Conservation (phyloP, 1,140 invertebrate species). For the Meteorus sp. region DNA sequence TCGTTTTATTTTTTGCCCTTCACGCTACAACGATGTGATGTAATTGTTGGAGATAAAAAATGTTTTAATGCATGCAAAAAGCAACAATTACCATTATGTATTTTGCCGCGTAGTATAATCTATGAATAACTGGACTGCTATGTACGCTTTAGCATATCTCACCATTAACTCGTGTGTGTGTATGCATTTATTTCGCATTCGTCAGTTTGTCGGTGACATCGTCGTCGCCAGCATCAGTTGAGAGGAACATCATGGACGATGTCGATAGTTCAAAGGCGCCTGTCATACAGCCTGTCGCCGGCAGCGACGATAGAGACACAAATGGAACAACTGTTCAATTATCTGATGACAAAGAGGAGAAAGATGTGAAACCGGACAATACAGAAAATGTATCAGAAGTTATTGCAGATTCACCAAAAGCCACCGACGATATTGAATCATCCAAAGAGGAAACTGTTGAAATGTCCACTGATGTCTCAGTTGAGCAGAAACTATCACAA, state of each 20-base stretch:
- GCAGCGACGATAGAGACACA: too few relatives aligned
- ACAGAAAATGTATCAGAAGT: conserved; percentile 47
- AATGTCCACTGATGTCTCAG: too few relatives aligned
- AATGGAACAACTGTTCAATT: too few relatives aligned
- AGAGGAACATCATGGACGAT: conserved; percentile 22
- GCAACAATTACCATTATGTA: conserved; percentile 16
- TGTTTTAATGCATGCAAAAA: neutral
- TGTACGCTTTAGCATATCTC: neutral
- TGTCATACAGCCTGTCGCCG: neutral
- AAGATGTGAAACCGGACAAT: conserved; percentile 54
- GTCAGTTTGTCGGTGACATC: conserved; percentile 21
- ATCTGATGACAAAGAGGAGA: conserved; percentile 43
- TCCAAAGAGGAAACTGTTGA: neutral
- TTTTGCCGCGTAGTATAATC: neutral
- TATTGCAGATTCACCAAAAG: conserved; percentile 39
- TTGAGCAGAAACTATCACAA: neutral
- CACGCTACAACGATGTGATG: too few relatives aligned
- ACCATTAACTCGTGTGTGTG: neutral
- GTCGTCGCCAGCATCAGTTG: neutral
- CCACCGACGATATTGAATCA: conserved; percentile 21
- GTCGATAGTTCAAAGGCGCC: conserved; percentile 2
- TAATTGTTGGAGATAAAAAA: neutral
- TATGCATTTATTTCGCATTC: conserved; percentile 6
- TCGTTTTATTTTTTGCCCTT: too few relatives aligned
- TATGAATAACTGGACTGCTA: conserved; percentile 16